A percentile compares a stretch with the other conserved stretches of the same genome.
Evolutionary conservation across 2,113 vertebrate genomes (phyloP).

Genomic region (Petaurus breviceps): DNA sequence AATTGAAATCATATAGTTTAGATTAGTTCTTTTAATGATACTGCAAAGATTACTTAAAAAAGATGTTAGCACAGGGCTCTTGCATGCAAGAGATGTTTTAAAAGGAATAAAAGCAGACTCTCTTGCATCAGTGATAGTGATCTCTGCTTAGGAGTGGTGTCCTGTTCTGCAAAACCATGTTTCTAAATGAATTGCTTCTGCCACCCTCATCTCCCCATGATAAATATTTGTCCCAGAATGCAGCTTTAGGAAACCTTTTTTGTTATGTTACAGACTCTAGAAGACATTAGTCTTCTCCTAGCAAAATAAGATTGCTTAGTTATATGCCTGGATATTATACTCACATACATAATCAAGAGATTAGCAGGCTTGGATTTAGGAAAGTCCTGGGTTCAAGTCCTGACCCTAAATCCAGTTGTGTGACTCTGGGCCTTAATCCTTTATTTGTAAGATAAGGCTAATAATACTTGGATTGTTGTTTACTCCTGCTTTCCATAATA

Average conservation of each 20-base stretch:
- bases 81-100: conserved; percentile 47
- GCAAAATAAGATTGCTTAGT: conserved; percentile 51
- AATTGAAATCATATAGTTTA: conserved; percentile 47
- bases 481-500: background rate
- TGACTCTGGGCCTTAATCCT: background rate
- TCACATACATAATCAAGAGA: background rate
- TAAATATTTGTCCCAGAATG: conserved; percentile 26
- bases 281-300: conserved; percentile 43
- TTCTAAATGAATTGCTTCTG: conserved; percentile 32
- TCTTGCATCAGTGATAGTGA: conserved; percentile 8
- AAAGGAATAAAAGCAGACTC: conserved; percentile 29
- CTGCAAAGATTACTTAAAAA: conserved; percentile 32
- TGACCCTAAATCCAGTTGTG: background rate
- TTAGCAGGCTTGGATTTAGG: no score
- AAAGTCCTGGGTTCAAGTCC: background rate
- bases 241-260: background rate
- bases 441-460: background rate
- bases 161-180: conserved; percentile 26
- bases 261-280: background rate
- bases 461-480: background rate
- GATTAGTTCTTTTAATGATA: background rate
- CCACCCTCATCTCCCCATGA: background rate
- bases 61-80: conserved; percentile 29
- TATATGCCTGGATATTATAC: conserved; percentile 5
- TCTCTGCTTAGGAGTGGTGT: conserved; percentile 26